Base-by-base conservation (phyloP, 1,140 invertebrate genomes). In the Drosophila murphyi region DNA sequence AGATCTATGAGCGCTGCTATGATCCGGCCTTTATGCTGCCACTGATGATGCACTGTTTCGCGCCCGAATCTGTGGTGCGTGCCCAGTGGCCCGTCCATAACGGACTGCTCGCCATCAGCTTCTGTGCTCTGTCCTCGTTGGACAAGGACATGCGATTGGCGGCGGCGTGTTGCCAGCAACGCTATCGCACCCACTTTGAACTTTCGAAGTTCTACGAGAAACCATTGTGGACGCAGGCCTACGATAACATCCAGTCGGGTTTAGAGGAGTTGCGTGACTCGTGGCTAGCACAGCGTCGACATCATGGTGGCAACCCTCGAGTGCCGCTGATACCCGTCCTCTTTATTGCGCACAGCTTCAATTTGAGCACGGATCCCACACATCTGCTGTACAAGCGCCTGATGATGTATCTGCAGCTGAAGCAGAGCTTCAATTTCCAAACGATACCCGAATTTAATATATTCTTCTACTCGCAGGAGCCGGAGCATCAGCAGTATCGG, bases 21-120 rank as follows among this genome's bases (percentile, higher is more conserved):
- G 96, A 96, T 92, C 94, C 96, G 5, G 94, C 94, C 37, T 97
- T 96, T 85, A 93, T 96, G 71, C 89, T 97, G 51, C 95, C 96
- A 3, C 80, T 96, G 4, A 94, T 96, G 77, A 94, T 93, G 76
- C 93, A 94, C 68, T 92, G 93, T 7, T 92, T 92, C 31, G 92
- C 93, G 0, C 94, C 95, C 6, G 94, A 95, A 82, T 94, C 95
- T 50, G 90, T 94, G 6, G 93, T 96, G 5, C 92, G 94, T 28
- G 94, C 94, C 63, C 93, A 94, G 47, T 94, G 94, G 87, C 95
- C 96, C 47, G 94, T 94, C 8, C 94, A 95, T 72, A 94, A 93
- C 75, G 95, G 95, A 2, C 94, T 94, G 65, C 91, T 96, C 6
- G 94, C 94, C 3, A 77, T 96, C 3, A 92, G 93, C 20, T 93